Evolutionary conservation across 2,113 vertebrate genomes (phyloP).

Genomic region (Tautogolabrus adspersus): DNA sequence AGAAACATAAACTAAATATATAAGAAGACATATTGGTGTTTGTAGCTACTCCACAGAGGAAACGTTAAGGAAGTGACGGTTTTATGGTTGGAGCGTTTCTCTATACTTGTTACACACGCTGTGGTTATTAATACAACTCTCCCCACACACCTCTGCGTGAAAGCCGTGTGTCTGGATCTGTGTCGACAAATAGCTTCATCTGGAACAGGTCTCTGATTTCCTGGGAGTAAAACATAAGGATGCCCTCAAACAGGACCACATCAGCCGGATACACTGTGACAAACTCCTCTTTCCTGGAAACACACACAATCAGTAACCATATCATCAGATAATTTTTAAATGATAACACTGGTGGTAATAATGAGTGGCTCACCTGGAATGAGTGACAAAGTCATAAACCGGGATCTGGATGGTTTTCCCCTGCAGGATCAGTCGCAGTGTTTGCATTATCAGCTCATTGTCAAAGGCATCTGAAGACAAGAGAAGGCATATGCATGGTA

Average conservation of each 20-base stretch:
- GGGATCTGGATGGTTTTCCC: constrained; percentile 96
- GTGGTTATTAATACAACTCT: not conserved
- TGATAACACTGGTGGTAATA: not conserved
- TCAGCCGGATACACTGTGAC: constrained; percentile 95
- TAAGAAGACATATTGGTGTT: not conserved
- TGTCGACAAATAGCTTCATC: constrained; percentile 99
- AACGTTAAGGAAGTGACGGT: too few species aligned
- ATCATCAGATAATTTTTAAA: not conserved
- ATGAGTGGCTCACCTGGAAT: constrained; percentile 90
- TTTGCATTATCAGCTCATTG: constrained; percentile 94
- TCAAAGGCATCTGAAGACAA: constrained; percentile 93
- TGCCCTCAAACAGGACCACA: constrained; percentile 97
- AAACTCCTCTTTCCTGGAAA: constrained; percentile 93
- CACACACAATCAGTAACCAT: constrained; percentile 19
- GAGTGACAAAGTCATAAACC: constrained; percentile 96
- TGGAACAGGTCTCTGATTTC: constrained; percentile 96
- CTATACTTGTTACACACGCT: not conserved
- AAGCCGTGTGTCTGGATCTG: constrained; percentile 94
- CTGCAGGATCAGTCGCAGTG: constrained; percentile 89
- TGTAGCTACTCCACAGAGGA: not conserved
- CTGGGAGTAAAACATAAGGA: constrained; percentile 97
- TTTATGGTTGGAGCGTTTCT: too few species aligned
- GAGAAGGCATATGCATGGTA: not conserved
- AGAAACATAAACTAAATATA: too few species aligned
- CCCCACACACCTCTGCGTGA: constrained; percentile 91